phyloP scores from a whole-genome alignment of 2,888 invertebrate species.

The Mechanitis messenoides region DNA sequence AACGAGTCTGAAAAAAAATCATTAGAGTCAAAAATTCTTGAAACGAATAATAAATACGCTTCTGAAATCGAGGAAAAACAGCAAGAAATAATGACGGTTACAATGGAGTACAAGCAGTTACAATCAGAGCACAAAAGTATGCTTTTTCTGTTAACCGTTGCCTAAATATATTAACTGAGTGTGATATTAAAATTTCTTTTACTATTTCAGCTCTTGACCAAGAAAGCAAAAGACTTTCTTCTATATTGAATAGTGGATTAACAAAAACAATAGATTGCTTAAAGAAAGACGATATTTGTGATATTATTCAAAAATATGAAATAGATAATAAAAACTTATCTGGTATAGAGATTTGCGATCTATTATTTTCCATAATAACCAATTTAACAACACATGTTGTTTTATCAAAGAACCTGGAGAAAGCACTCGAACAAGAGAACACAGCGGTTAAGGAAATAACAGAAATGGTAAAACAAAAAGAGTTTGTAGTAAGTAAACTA shows the following conservation, averaged over 20 bases:
- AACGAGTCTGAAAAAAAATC: conserved; percentile 21
- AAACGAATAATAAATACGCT: background rate
- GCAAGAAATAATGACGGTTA: conserved; percentile 25
- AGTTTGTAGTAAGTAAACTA: conserved; percentile 35
- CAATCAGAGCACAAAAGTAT: conserved; percentile 41
- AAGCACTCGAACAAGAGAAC: conserved; percentile 37
- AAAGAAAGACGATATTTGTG: conserved; percentile 31
- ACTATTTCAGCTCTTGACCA: conserved; percentile 24
- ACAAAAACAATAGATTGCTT: conserved; percentile 36
- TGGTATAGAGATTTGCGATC: conserved; percentile 34
- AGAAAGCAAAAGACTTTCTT: conserved; percentile 29
- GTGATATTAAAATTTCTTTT: conserved; percentile 10
- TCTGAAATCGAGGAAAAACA: conserved; percentile 1
- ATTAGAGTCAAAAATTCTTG: conserved; percentile 27
- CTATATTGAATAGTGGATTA: conserved; percentile 34
- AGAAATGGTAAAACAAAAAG: conserved; percentile 39
- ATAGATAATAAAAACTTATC: conserved; percentile 9
- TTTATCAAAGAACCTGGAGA: conserved; percentile 36
- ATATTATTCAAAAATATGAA: conserved; percentile 34
- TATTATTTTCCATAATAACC: conserved; percentile 39
- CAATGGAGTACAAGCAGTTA: conserved; percentile 33
- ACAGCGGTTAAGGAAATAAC: conserved; percentile 33
- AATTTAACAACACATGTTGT: conserved; percentile 38
- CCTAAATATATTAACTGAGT: background rate
- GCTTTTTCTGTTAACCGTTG: conserved; percentile 27